Evolutionary conservation across 1,140 invertebrate genomes (phyloP).

Genomic region (Euura lappo): DNA sequence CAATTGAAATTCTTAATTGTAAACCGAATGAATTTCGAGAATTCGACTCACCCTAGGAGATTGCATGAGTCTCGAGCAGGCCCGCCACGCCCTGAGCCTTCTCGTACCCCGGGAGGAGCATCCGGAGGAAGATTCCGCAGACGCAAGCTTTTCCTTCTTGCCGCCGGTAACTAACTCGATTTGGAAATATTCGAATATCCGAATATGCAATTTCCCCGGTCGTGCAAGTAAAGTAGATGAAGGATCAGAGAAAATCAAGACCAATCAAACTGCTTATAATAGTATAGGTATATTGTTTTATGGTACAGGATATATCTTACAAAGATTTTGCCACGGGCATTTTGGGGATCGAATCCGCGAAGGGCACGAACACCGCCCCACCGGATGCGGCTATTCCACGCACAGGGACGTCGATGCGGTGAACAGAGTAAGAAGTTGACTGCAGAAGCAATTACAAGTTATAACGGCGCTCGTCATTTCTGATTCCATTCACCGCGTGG

Average conservation of each 20-base stretch:
- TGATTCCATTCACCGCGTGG: too few relatives aligned
- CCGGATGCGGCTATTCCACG: not conserved
- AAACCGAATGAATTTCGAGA: not conserved
- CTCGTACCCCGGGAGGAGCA: slow-evolving; percentile 22
- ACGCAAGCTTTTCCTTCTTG: slow-evolving; percentile 33
- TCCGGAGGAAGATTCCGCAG: slow-evolving; percentile 13
- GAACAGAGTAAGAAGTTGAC: too few relatives aligned
- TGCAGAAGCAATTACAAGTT: too few relatives aligned
- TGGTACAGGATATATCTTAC: slow-evolving; percentile 56
- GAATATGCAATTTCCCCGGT: not conserved
- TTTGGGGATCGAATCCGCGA: slow-evolving; percentile 37
- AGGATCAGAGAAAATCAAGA: slow-evolving; percentile 23
- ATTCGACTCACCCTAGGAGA: slow-evolving; percentile 25
- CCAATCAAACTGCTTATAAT: slow-evolving; percentile 44
- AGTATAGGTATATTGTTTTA: slow-evolving; percentile 46
- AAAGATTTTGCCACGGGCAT: slow-evolving; percentile 48
- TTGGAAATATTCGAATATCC: not conserved
- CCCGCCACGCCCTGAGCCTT: slow-evolving; percentile 27
- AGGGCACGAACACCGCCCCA: not conserved
- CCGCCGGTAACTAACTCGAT: slow-evolving; percentile 31
- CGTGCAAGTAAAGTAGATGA: not conserved
- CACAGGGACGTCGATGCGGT: too few relatives aligned
- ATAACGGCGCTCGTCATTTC: too few relatives aligned
- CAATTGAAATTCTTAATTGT: not conserved
- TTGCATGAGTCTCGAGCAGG: slow-evolving; percentile 30